Conservation (phyloP, 92 coral and sea anemone genomes). For the Zoanthus sociatus region DNA sequence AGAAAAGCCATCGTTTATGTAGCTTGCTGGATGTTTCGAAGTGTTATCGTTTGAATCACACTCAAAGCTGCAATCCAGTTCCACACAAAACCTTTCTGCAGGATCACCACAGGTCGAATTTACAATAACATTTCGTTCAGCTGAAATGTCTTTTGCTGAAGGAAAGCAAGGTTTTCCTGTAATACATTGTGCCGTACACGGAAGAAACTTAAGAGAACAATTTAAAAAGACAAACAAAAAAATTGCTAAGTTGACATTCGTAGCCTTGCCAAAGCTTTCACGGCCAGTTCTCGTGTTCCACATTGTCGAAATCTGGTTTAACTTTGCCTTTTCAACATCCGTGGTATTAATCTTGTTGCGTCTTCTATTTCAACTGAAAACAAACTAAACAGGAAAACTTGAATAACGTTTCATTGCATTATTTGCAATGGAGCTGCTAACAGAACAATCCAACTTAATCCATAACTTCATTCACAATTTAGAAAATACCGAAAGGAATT, state of each 20-base stretch:
- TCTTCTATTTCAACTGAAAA: not conserved
- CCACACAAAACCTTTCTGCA: constrained; percentile 62
- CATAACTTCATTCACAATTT: constrained; percentile 30
- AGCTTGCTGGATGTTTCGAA: constrained; percentile 67
- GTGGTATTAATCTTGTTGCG: constrained; percentile 21
- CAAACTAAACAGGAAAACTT: not conserved
- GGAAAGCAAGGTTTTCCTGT: constrained; percentile 77
- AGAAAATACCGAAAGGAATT: not conserved
- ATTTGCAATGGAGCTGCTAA: constrained; percentile 41
- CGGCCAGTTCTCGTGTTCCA: constrained; percentile 25
- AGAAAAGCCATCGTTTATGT: constrained; percentile 61
- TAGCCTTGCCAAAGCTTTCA: constrained; percentile 27
- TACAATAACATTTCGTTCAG: constrained; percentile 67
- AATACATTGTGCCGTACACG: constrained; percentile 53
- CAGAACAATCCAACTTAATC: constrained; percentile 61
- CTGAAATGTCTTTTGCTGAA: constrained; percentile 61
- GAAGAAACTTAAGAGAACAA: constrained; percentile 57
- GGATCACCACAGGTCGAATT: constrained; percentile 92
- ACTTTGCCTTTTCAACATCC: constrained; percentile 7
- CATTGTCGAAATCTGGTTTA: not conserved
- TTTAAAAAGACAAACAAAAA: constrained; percentile 40
- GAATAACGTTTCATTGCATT: not conserved
- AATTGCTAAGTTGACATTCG: constrained; percentile 56
- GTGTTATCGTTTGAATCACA: constrained; percentile 66
- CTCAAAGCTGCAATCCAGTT: constrained; percentile 56